phyloP scores from a whole-genome alignment of 92 coral and sea anemone species.

The Paragorgia papillata region DNA sequence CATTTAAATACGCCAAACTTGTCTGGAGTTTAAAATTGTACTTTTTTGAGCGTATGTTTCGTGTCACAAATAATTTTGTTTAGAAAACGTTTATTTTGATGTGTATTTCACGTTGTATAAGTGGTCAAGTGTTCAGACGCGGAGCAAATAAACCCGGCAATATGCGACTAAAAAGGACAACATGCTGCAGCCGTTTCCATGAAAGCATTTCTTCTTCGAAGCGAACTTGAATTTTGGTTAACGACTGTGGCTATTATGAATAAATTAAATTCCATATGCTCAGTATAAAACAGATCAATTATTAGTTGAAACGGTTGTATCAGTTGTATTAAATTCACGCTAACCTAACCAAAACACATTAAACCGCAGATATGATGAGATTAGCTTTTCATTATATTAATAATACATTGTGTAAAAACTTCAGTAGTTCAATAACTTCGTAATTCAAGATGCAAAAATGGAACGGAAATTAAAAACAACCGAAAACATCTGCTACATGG shows the following conservation, averaged over 20 bases:
- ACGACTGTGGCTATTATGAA: slow-evolving; percentile 13
- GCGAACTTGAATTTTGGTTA: background rate
- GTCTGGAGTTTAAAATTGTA: too few relatives aligned
- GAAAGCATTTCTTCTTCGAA: too few relatives aligned
- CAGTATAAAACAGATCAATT: slow-evolving; percentile 9
- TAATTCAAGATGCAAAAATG: slow-evolving; percentile 23
- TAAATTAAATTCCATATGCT: slow-evolving; percentile 36
- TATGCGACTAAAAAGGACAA: too few relatives aligned
- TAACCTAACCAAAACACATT: slow-evolving; percentile 37
- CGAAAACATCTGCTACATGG: slow-evolving; percentile 35
- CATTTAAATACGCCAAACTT: too few relatives aligned
- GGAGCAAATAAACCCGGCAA: too few relatives aligned
- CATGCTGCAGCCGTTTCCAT: too few relatives aligned
- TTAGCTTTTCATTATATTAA: slow-evolving; percentile 27
- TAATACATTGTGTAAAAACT: slow-evolving; percentile 40
- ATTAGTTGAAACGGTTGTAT: slow-evolving; percentile 34
- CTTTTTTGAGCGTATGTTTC: too few relatives aligned
- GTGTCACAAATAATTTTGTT: too few relatives aligned
- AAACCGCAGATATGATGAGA: slow-evolving; percentile 32
- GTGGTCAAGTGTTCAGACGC: too few relatives aligned
- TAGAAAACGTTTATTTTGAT: too few relatives aligned
- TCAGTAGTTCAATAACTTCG: slow-evolving; percentile 42
- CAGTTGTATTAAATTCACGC: slow-evolving; percentile 36
- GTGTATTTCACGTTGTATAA: too few relatives aligned
- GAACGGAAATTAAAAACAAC: slow-evolving; percentile 34